Base-by-base conservation (phyloP, 2,113 vertebrate species). In the Pygoscelis antarcticus region DNA sequence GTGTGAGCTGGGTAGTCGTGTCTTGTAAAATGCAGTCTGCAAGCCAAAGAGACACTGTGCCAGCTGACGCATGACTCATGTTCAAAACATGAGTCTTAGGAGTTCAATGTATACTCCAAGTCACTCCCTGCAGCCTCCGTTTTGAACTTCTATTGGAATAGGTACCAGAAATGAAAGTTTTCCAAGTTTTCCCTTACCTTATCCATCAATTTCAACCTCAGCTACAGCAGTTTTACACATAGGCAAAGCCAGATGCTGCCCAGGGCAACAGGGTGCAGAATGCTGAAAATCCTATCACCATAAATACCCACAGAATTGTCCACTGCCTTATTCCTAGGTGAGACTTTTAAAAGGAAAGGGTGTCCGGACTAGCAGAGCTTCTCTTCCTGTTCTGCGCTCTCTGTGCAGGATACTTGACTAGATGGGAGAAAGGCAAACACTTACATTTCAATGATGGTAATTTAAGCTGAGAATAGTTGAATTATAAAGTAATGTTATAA, bases 381-480 rank as follows among this genome's bases (percentile, higher is more conserved):
- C 57, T 81, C 44, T 71, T 90, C 11, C 27, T 55, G 11, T 60
- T 90, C 52, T 90, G 14, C 42, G 15, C 14, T 75, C 21, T 69
- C 38, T 89, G 11, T 52, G 42, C 8, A 36, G 55, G 32, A 52
- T 72, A 38, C 26, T 87, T 74, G 22, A 84, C 65, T 87, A 61
- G 61, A 69, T n/a, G 11, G 12, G 40, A 91, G 30, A 14, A 76
- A 94, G 65, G 64, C 38, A 84, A 92, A 89, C 21, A n/a, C 36
- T 29, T 68, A 49, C 8, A 74, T 68, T 88, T 91, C 57, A 84
- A 6, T 81, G 18, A 64, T 36, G 30, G 65, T 26, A 81, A 95
- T 94, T 95, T 89, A 87, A 87, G 42, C 12, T 68, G 38, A 82
- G 80, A 90, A 90, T 92, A 90, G n/a, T 27, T 87, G 85, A 95